Conservation (phyloP, 2,113 vertebrate genomes). For the Galbula dea region DNA sequence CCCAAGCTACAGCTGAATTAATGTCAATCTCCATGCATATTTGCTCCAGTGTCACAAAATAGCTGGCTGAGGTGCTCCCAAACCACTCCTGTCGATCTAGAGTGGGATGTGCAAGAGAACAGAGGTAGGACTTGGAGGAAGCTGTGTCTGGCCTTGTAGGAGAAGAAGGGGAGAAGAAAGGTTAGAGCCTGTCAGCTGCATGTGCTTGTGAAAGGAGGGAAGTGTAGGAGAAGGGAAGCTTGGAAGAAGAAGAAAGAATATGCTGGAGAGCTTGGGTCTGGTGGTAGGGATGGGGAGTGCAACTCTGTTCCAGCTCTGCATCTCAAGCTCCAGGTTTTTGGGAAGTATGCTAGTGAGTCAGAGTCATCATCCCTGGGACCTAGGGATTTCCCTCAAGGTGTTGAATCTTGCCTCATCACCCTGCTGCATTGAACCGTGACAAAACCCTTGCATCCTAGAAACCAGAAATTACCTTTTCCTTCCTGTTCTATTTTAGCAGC, state of each 20-base stretch:
- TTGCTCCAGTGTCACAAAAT: neutral
- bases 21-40: neutral
- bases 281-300: fast-evolving
- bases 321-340: neutral
- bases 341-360: neutral
- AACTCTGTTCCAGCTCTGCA: neutral
- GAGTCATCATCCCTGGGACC: neutral
- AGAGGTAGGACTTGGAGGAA: neutral
- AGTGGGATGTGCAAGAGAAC: neutral
- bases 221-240: neutral
- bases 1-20: neutral
- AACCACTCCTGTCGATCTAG: no score
- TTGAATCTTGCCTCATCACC: slow-evolving; percentile 5
- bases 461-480: slow-evolving; percentile 37
- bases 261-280: neutral
- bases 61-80: neutral
- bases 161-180: neutral
- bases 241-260: neutral
- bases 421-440: neutral
- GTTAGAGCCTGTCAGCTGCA: neutral
- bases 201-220: neutral
- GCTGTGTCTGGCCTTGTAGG: neutral
- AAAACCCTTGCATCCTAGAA: neutral
- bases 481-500: slow-evolving; percentile 53
- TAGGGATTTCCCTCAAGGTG: slow-evolving; percentile 26